These are phyloP conservation scores for Montipora sp. DNA, from an alignment of 64 coral and sea anemone species.

Conservation along the genomic window DNA sequence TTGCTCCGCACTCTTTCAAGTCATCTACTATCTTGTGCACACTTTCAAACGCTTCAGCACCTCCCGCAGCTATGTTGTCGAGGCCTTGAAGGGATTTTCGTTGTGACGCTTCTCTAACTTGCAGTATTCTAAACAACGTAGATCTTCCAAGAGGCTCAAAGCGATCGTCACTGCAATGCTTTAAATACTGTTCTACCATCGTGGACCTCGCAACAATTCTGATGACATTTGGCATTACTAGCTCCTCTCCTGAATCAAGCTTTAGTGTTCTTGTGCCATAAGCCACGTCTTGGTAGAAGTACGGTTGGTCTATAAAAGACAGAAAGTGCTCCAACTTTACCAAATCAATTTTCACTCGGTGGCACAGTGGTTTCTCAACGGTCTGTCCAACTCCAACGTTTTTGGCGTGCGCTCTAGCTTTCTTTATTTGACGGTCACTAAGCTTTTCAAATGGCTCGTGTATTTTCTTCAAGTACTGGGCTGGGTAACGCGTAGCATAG, in stretches of 20 bases:
- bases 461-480: conserved; percentile 1
- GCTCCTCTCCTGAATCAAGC: conserved; percentile 34
- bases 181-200: conserved; percentile 43
- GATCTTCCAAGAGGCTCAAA: conserved; percentile 14
- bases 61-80: conserved; percentile 36
- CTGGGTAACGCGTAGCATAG: background rate
- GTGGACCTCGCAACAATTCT: conserved; percentile 52
- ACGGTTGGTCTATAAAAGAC: background rate
- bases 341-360: conserved; percentile 20
- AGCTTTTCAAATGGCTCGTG: conserved; percentile 48
- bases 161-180: conserved; percentile 11
- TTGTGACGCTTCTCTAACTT: conserved; percentile 53
- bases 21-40: conserved; percentile 38
- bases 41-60: conserved; percentile 29
- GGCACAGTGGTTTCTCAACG: background rate
- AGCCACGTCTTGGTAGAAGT: conserved; percentile 52
- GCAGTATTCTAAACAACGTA: conserved; percentile 23
- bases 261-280: conserved; percentile 41
- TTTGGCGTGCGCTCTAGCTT: conserved; percentile 33
- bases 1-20: conserved; percentile 1
- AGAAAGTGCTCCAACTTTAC: conserved; percentile 37
- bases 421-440: conserved; percentile 45
- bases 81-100: background rate
- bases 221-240: background rate
- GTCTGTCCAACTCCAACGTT: background rate